phyloP scores from a whole-genome alignment of 1,140 invertebrate species.

The Sitodiplosis mosellana region DNA sequence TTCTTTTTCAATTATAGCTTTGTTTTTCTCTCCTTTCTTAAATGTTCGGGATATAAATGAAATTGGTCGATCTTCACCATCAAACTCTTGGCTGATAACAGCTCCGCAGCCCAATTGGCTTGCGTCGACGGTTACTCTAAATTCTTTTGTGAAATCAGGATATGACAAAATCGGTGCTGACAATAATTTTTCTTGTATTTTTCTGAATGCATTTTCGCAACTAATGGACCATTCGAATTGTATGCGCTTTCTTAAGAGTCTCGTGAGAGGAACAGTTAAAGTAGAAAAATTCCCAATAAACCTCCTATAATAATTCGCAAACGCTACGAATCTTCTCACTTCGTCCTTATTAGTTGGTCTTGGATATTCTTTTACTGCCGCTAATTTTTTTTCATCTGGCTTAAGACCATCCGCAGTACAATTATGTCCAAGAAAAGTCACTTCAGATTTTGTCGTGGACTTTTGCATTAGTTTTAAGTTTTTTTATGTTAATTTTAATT shows the following conservation, averaged over 20 bases:
- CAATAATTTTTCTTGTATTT: slow-evolving; percentile 1
- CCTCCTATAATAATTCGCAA: slow-evolving; percentile 25
- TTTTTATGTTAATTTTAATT: no score
- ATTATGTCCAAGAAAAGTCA: background rate
- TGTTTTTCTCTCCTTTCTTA: slow-evolving; percentile 23
- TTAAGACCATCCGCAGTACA: slow-evolving; percentile 10
- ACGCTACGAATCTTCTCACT: no score
- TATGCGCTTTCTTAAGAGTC: background rate
- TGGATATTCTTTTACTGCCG: background rate
- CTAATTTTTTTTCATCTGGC: background rate
- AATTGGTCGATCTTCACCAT: no score
- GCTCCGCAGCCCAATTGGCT: slow-evolving; percentile 9
- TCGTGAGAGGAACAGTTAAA: slow-evolving; percentile 17
- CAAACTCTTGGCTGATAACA: slow-evolving; percentile 6
- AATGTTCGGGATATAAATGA: slow-evolving; percentile 20
- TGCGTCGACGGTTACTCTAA: slow-evolving; percentile 9
- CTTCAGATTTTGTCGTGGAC: background rate
- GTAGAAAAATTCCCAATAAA: slow-evolving; percentile 21
- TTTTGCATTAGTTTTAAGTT: no score
- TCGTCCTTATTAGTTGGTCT: slow-evolving; percentile 19
- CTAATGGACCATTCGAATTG: background rate
- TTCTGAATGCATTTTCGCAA: slow-evolving; percentile 10
- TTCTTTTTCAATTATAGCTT: slow-evolving; percentile 27
- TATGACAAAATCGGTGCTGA: slow-evolving; percentile 9
- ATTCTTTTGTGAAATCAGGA: slow-evolving; percentile 9